Conservation (phyloP, 2,113 vertebrate genomes). For the Heteronetta atricapilla region DNA sequence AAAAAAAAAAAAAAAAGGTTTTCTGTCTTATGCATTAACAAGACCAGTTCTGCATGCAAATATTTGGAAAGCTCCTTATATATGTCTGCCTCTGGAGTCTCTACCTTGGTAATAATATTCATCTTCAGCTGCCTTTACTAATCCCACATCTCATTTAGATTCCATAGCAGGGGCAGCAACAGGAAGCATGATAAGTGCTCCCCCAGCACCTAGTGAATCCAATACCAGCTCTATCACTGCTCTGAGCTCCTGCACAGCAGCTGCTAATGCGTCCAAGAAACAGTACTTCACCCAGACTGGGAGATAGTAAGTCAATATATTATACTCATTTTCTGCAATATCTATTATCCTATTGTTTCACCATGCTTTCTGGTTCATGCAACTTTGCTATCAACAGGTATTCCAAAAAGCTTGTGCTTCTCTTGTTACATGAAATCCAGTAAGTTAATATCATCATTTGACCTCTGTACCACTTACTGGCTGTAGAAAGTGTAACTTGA, state of each 20-base stretch:
- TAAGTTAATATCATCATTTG: neutral
- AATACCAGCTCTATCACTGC: constrained; percentile 77
- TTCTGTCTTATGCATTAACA: neutral
- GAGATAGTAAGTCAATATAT: constrained; percentile 74
- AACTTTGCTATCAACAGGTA: neutral
- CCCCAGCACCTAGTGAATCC: constrained; percentile 71
- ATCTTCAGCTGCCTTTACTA: neutral
- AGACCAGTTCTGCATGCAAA: neutral
- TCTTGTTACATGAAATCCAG: neutral
- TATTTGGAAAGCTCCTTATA: neutral
- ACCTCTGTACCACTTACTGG: neutral
- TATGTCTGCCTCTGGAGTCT: neutral
- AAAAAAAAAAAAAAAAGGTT: neutral
- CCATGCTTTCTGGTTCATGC: neutral
- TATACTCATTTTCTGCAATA: neutral
- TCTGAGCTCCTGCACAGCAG: constrained; percentile 75
- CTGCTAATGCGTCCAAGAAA: constrained; percentile 54
- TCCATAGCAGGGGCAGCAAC: constrained; percentile 15
- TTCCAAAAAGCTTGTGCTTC: neutral
- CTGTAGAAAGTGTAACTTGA: neutral
- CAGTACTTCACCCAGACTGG: constrained; percentile 83
- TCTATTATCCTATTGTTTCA: neutral
- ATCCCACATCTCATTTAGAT: constrained; percentile 54
- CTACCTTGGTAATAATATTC: neutral
- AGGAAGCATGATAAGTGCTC: constrained; percentile 76